Conservation (phyloP, 1,140 invertebrate species). For the Pachyrhynchus sulphureomaculatus region DNA sequence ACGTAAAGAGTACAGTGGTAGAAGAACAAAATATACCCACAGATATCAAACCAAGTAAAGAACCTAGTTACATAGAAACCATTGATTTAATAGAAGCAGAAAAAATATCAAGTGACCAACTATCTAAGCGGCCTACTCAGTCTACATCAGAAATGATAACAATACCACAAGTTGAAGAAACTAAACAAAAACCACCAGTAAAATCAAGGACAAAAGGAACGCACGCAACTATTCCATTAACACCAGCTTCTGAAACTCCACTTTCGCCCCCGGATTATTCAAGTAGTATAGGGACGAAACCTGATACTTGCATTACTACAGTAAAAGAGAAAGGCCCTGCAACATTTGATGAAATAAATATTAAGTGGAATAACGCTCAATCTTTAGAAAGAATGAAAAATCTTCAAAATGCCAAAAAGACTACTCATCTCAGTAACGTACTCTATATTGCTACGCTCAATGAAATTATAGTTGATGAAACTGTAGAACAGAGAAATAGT, state of each 20-base stretch:
- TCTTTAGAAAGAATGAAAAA: constrained; percentile 58
- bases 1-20: background rate
- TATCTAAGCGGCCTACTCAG: background rate
- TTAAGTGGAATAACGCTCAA: constrained; percentile 47
- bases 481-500: constrained; percentile 55
- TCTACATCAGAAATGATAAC: background rate
- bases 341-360: constrained; percentile 39
- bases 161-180: constrained; percentile 1
- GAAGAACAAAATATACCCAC: background rate
- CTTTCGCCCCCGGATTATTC: constrained; percentile 38
- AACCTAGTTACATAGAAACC: no score
- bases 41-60: no score
- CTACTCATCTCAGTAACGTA: constrained; percentile 58
- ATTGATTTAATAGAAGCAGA: no score
- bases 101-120: background rate
- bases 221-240: constrained; percentile 46
- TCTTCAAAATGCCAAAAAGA: constrained; percentile 55
- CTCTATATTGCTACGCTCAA: constrained; percentile 62
- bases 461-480: constrained; percentile 57
- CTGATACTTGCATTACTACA: constrained; percentile 5
- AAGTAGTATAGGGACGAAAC: constrained; percentile 18
- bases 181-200: constrained; percentile 24
- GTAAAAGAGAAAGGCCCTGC: constrained; percentile 30
- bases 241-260: constrained; percentile 44
- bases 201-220: constrained; percentile 41